A percentile compares a stretch with the other conserved stretches of the same genome.
phyloP scores from a whole-genome alignment of 2,113 vertebrate species.

The Octodon degus region DNA sequence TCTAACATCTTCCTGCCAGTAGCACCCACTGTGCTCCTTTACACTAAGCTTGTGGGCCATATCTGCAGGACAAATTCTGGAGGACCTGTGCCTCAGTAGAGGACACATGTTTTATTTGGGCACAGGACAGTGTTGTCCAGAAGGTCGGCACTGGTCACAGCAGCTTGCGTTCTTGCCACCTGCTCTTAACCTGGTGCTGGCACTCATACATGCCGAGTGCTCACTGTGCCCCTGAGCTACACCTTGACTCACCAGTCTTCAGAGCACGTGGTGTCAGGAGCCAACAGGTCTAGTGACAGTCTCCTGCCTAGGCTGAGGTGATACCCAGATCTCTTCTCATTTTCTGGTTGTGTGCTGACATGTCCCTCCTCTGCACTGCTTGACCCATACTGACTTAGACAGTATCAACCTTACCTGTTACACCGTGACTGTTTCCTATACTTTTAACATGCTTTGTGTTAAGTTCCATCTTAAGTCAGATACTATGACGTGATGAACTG shows the following conservation, averaged over 20 bases:
- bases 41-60: fast-evolving
- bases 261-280: not conserved
- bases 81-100: not conserved
- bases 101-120: not conserved
- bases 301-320: not conserved
- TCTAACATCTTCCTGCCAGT: not conserved
- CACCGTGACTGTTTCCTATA: not conserved
- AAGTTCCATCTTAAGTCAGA: no score
- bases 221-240: not conserved
- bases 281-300: not conserved
- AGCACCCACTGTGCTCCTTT: fast-evolving
- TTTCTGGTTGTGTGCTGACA: fast-evolving
- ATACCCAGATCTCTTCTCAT: fast-evolving
- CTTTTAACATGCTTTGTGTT: not conserved
- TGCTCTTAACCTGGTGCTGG: not conserved
- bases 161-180: not conserved
- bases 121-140: fast-evolving
- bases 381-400: not conserved
- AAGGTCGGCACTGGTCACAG: not conserved
- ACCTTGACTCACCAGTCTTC: not conserved
- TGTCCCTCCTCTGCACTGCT: not conserved
- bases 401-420: no score
- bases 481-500: fast-evolving
- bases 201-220: fast-evolving
- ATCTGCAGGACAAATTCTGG: not conserved